Evolutionary conservation across 1,140 invertebrate genomes (phyloP), one percentile per base, ranked within the genome.

Genomic region (Drosophila trapezifrons): DNA sequence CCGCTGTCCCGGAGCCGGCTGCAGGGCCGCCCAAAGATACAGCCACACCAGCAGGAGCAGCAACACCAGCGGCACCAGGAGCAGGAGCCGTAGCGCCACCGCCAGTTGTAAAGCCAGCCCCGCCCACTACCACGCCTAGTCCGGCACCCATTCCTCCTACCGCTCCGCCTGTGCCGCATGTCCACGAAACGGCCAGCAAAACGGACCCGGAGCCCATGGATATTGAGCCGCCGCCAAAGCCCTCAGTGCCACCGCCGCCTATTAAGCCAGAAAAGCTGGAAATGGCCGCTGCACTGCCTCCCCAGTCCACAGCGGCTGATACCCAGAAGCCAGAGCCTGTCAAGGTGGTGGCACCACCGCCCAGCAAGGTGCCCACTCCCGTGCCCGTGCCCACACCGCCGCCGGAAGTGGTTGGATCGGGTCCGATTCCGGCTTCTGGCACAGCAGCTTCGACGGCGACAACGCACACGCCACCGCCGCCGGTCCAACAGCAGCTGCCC

Each of bases 191-290:
- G 25, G 77, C 69, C 15, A 91, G 84, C 52, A 91, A 91, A 78
- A 91, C 87, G 9, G 90, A 91, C 40, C 90, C 90, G 1, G 90
- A 91, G 47, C 91, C 91, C 20, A 92, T 92, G 91, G 90, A 92
- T 18, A 91, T 91, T 67, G 91, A 92, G 43, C 86, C 90, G 12
- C 55, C 89, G 12, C 78, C 86, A 4, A 92, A 92, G 62, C 83
- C 86, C 6, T 85, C 90, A 40, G 86, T 82, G 22, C 86, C 90
- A 6, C 67, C 83, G 17, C 84, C 85, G 51, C 74, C 81, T 3
- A 60, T 86, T 0, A 87, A 87, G 46, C 77, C 70, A 0, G 78
- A 84, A 13, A 87, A 84, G 60, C 47, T 81, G 43, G 84, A 89
- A 27, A 35, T 86, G 78, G 78, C 83, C 9, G 60, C 70, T 12